Conservation (phyloP, 92 coral and sea anemone genomes). For the Epizoanthus fatuus region DNA sequence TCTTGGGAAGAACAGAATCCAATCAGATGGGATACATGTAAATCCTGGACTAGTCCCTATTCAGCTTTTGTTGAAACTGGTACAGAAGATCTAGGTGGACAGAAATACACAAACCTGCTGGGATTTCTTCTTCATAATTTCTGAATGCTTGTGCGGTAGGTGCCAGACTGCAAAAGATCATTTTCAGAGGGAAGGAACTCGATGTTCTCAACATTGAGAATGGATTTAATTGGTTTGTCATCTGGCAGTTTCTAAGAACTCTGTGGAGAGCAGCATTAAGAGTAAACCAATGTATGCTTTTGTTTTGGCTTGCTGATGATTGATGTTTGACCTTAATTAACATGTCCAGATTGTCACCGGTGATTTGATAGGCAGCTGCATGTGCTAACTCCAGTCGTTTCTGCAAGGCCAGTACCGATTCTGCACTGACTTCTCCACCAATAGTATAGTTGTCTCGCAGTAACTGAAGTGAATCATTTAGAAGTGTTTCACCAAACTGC, state of each 20-base stretch:
- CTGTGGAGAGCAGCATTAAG: constrained; percentile 29
- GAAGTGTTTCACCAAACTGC: no score
- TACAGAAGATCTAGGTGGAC: no score
- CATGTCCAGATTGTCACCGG: constrained; percentile 43
- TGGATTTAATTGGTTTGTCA: constrained; percentile 30
- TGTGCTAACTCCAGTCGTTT: background rate
- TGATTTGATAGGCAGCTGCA: constrained; percentile 29
- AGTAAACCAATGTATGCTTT: constrained; percentile 45
- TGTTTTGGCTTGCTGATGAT: constrained; percentile 11
- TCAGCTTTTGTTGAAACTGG: no score
- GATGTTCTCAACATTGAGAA: constrained; percentile 30
- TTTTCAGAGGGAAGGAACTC: constrained; percentile 24
- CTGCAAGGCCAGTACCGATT: background rate
- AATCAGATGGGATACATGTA: no score
- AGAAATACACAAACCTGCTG: constrained; percentile 14
- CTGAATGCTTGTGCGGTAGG: constrained; percentile 33
- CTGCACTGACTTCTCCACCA: no score
- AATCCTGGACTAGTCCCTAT: no score
- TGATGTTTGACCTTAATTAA: constrained; percentile 18
- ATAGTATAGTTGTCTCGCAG: no score
- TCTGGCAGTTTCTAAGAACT: constrained; percentile 20
- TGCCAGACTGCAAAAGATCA: constrained; percentile 43
- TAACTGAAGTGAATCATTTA: no score
- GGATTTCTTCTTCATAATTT: constrained; percentile 28
- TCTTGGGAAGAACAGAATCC: no score